Conservation (phyloP, 2,888 invertebrate species). For the Brenthis daphne region DNA sequence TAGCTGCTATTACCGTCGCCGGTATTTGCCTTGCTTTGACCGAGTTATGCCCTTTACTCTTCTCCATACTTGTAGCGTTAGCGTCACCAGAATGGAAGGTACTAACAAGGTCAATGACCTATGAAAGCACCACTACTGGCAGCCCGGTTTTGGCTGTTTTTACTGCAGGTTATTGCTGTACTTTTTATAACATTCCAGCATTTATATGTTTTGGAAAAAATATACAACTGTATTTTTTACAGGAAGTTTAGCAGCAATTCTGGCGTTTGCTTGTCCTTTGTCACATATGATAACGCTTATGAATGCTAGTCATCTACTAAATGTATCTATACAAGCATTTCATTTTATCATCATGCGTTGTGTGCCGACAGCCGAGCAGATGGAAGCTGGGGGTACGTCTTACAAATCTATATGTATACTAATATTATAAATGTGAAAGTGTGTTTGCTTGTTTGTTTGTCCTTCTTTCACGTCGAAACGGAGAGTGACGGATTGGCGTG, state of each 20-base stretch:
- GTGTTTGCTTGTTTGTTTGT: too few relatives aligned
- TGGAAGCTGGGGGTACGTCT: constrained; percentile 73
- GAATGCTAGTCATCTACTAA: constrained; percentile 81
- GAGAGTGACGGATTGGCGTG: too few relatives aligned
- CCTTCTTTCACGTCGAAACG: too few relatives aligned
- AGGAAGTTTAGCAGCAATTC: constrained; percentile 84
- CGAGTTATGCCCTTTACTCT: constrained; percentile 82
- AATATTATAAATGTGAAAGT: too few relatives aligned
- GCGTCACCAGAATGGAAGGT: constrained; percentile 85
- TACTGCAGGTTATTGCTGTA: constrained; percentile 73
- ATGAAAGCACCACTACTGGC: constrained; percentile 82
- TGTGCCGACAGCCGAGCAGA: constrained; percentile 79
- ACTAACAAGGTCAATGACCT: constrained; percentile 83
- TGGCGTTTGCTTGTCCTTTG: constrained; percentile 84
- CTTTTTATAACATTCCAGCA: neutral
- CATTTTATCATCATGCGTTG: constrained; percentile 79
- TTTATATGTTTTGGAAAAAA: neutral
- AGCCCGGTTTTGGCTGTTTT: constrained; percentile 85
- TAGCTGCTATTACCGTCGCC: constrained; percentile 83
- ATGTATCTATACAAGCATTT: constrained; percentile 74
- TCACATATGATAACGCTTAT: constrained; percentile 83
- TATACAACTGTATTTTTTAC: constrained; percentile 46
- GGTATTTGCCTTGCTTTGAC: constrained; percentile 84
- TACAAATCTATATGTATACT: neutral
- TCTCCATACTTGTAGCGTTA: constrained; percentile 78